phyloP scores from a whole-genome alignment of 1,140 invertebrate species.

The Ceratosolen solmsi region DNA sequence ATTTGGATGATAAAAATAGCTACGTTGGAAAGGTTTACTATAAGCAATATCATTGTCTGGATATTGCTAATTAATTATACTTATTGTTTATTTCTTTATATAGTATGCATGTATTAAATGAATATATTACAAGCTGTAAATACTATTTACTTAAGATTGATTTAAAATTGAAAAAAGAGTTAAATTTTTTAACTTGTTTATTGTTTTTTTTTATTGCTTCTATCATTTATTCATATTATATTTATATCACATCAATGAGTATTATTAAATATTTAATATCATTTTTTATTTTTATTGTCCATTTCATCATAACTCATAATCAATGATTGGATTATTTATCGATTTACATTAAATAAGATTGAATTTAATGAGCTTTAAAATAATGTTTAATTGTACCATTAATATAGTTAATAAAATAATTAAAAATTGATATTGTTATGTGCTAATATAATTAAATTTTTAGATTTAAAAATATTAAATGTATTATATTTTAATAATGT shows the following conservation, averaged over 20 bases:
- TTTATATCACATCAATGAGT: neutral
- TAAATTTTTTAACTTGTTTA: neutral
- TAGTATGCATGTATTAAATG: neutral
- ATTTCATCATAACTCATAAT: neutral
- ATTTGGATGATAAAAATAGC: slow-evolving; percentile 48
- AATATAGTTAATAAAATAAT: no score
- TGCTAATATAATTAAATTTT: no score
- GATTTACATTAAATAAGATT: neutral
- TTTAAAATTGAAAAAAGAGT: neutral
- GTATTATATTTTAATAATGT: no score
- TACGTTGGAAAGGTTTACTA: slow-evolving; percentile 35
- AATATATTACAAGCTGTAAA: no score
- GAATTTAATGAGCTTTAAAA: no score
- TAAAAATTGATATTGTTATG: no score
- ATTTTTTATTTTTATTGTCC: neutral
- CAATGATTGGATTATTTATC: neutral
- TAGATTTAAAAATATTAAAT: no score
- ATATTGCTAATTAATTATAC: neutral
- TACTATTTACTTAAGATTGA: neutral
- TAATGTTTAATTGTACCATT: no score
- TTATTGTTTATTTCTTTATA: slow-evolving; percentile 27
- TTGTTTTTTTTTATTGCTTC: neutral
- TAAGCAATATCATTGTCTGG: slow-evolving; percentile 18
- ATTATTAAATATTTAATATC: neutral
- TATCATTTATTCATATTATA: no score